Percentiles rank a stretch among this genome's conserved stretches.
These are phyloP conservation scores for Leptopilina myrica DNA, from an alignment of 2,888 invertebrate species.

Conservation along the genomic window DNA sequence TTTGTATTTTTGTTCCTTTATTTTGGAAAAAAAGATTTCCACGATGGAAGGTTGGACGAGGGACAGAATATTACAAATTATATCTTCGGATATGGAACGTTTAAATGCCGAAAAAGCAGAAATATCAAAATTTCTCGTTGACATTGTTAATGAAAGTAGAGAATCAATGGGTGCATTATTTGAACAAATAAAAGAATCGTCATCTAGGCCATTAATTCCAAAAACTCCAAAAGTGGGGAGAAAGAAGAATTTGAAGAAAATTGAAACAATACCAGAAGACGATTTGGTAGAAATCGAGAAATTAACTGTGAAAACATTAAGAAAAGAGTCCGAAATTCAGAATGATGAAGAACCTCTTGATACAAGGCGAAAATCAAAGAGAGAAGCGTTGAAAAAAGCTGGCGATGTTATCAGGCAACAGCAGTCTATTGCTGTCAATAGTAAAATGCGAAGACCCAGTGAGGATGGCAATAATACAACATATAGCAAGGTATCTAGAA, in stretches of 20 bases:
- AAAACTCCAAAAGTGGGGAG: constrained; percentile 68
- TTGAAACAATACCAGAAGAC: constrained; percentile 71
- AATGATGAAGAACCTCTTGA: constrained; percentile 44
- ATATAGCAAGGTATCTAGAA: constrained; percentile 49
- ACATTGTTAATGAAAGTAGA: constrained; percentile 48
- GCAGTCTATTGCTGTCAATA: constrained; percentile 53
- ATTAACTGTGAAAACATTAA: constrained; percentile 6
- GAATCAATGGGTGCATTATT: constrained; percentile 57
- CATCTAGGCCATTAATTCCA: constrained; percentile 61
- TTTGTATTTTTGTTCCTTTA: too few species aligned
- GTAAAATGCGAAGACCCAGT: constrained; percentile 61
- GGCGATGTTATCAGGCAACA: constrained; percentile 64
- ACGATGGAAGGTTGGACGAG: constrained; percentile 48
- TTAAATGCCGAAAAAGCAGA: constrained; percentile 52
- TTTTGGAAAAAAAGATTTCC: background rate
- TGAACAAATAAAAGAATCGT: constrained; percentile 60
- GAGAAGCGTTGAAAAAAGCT: constrained; percentile 68
- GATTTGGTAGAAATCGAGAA: constrained; percentile 48
- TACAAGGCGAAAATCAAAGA: constrained; percentile 53
- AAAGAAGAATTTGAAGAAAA: constrained; percentile 60
- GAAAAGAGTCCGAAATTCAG: background rate
- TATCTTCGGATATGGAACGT: constrained; percentile 56
- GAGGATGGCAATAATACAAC: constrained; percentile 31
- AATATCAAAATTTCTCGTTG: constrained; percentile 50
- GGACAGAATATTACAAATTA: constrained; percentile 55